Base-by-base conservation (phyloP, 1,140 invertebrate species). In the Pectinophora gossypiella region DNA sequence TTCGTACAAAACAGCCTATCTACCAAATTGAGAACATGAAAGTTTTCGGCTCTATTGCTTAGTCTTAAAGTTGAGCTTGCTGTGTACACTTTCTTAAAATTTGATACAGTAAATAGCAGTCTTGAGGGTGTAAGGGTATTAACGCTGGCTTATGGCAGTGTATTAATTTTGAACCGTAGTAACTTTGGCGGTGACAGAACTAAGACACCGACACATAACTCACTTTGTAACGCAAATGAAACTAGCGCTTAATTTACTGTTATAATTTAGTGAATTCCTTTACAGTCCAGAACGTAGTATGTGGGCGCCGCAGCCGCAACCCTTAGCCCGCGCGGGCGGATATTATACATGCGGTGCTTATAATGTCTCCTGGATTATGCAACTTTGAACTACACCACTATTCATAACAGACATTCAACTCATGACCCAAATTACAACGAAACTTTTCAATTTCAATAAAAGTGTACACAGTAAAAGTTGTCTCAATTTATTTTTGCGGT, bases 151-250 rank as follows among this genome's bases (percentile, higher is more conserved):
- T 86, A 86, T 84, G 81, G 81, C 69, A 82, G 68, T 82, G 83
- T 86, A 86, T 86, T 86, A 86, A 86, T 86, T 86, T 85, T 85
- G 83, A 85, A 86, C 83, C 81, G 83, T 85, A 83, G 83, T 86
- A 86, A 83, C 73, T 85, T 85, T 77, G 68, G 73, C 58, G 83
- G 83, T 85, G 83, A 86, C 83, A 86, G 83, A 83, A 82, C 81
- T 85, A 85, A 86, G 83, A 86, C 78, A 83, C 77, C 73, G 68
- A 76, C 72, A 71, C 80, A 86, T 86, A 85, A 85, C 76, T 86
- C 81, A 86, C 83, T 78, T 75, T 76, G 77, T 83, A 76, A 86
- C 76, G 72, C 79, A 86, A 85, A 86, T 86, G 83, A 86, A 85
- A 83, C 81, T 86, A 82, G 73, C 72, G 83, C 65, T 83, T 82